These are phyloP conservation scores for Seriola quinqueradiata DNA, from an alignment of 2,113 vertebrate species.

Conservation along the genomic window DNA sequence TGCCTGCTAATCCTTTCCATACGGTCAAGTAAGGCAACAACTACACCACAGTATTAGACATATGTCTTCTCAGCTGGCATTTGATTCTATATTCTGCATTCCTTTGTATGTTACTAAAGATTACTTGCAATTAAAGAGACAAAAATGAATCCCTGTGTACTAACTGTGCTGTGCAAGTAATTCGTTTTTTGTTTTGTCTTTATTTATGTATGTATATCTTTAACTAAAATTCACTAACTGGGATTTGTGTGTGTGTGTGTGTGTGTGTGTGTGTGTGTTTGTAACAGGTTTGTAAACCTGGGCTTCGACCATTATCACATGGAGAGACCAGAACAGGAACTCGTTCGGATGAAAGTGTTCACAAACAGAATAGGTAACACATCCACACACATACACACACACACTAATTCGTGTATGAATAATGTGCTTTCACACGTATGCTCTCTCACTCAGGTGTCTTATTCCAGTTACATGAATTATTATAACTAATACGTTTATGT, in stretches of 20 bases:
- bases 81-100: neutral
- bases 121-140: neutral
- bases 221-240: neutral
- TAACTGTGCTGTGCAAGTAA: neutral
- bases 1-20: slow-evolving; percentile 70
- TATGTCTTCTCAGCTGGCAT: neutral
- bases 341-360: slow-evolving; percentile 87
- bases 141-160: neutral
- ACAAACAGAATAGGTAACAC: slow-evolving; percentile 89
- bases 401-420: neutral
- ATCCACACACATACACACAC: neutral
- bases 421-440: neutral
- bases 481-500: slow-evolving; percentile 17
- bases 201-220: neutral
- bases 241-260: neutral
- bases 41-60: neutral
- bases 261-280: neutral
- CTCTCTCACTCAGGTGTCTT: neutral
- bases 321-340: slow-evolving; percentile 71
- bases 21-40: slow-evolving; percentile 76
- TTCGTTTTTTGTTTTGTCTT: neutral
- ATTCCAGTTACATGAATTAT: slow-evolving; percentile 10
- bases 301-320: slow-evolving; percentile 86
- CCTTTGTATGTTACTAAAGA: neutral
- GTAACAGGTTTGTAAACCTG: slow-evolving; percentile 89